Evolutionary conservation across 2,797 vertebrate species (phyloP).

Genomic region (Coreius guichenoti): DNA sequence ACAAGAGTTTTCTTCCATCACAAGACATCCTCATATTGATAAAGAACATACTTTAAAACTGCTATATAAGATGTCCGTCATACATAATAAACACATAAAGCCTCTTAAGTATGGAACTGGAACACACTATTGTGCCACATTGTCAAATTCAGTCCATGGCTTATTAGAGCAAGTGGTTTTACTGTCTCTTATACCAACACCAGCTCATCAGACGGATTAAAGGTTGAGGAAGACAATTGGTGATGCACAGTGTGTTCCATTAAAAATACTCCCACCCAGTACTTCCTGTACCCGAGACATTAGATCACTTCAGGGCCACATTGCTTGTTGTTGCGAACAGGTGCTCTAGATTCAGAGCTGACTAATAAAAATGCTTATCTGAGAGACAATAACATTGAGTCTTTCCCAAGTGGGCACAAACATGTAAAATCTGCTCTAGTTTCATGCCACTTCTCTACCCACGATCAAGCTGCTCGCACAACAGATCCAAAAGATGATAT

Average conservation of each 20-base stretch:
- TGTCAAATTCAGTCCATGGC: conserved; percentile 22
- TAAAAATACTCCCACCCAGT: conserved; percentile 37
- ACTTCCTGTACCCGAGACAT: conserved; percentile 38
- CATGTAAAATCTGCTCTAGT: conserved; percentile 46
- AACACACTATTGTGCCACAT: conserved; percentile 47
- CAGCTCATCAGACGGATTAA: conserved; percentile 30
- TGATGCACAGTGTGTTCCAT: conserved; percentile 59
- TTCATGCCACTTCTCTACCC: conserved; percentile 50
- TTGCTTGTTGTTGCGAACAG: conserved; percentile 46
- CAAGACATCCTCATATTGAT: background rate
- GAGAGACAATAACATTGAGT: conserved; percentile 47
- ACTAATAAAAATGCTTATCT: conserved; percentile 46
- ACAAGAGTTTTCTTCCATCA: background rate
- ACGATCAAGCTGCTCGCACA: conserved; percentile 54
- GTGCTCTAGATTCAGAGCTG: conserved; percentile 42
- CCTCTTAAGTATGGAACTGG: conserved; percentile 12
- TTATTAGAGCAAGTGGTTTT: conserved; percentile 10
- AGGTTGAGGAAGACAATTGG: conserved; percentile 60
- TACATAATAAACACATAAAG: background rate
- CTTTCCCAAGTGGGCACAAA: conserved; percentile 44
- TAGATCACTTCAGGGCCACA: conserved; percentile 30
- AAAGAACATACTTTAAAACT: conserved; percentile 23
- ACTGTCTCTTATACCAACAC: conserved; percentile 10
- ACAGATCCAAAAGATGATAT: conserved; percentile 16
- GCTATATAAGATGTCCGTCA: conserved; percentile 27